Base-by-base conservation (phyloP, 2,797 vertebrate species). In the Synanceia verrucosa region DNA sequence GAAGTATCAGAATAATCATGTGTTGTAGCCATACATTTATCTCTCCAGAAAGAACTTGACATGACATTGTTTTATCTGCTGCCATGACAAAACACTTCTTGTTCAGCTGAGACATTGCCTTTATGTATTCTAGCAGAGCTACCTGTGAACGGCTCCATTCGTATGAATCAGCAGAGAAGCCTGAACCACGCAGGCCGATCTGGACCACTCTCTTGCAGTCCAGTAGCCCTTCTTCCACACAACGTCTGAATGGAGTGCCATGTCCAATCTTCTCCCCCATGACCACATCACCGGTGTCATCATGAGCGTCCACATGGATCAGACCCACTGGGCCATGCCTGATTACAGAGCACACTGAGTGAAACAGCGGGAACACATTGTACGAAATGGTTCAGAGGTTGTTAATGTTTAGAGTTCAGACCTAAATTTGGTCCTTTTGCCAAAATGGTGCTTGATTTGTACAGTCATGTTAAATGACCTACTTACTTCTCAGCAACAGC, bases 291-390 rank as follows among this genome's bases (percentile, higher is more conserved):
- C 89, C 88, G 0, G 95, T 97, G 90, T 99, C 96, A 0, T 92
- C 92, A 73, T 98, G 97, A 26, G 98, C 97, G 0, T 99, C 97
- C 73, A 99, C 95, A 0, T 99, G 98, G 71, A 99, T 82, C 82
- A 99, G 90, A 2, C 96, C 98, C 80, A 99, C 83, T 0, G 97
- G 95, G 2, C 97, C 97, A 0, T 97, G 78, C 74, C 97, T 98
- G 81, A 57, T 26, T 4, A 75, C 28, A 72, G 5, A 28, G 9
- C 0, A 18, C 3, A 34, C n/a, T 18, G 39, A 53, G 21, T 19
- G 11, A 76, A 18, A 11, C 6, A 7, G 6, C 1, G 1, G 21
- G 5, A 4, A 18, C 7, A 60, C 29, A 2, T 14, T 3, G 18
- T 23, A 11, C 9, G 12, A 53, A 41, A 62, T 14, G 19, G 3